phyloP scores from a whole-genome alignment of 2,888 invertebrate genomes.

The Hylaea fasciaria region DNA sequence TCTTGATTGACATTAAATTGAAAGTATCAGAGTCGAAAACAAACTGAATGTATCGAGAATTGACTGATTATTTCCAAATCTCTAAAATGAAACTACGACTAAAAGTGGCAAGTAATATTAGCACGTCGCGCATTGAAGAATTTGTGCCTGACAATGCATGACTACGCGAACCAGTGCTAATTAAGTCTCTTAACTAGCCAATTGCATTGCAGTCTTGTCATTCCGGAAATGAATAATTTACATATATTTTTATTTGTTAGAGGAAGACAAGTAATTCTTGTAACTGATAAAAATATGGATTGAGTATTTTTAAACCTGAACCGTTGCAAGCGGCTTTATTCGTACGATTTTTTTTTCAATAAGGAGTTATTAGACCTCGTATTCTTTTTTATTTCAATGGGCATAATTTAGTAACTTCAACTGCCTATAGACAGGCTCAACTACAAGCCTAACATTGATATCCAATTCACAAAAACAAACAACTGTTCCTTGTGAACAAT shows the following conservation, averaged over 20 bases:
- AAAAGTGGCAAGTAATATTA: constrained; percentile 9
- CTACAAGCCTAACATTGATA: not conserved
- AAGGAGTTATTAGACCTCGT: too few relatives aligned
- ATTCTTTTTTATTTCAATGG: too few relatives aligned
- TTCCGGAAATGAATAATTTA: constrained; percentile 40
- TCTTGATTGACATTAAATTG: too few relatives aligned
- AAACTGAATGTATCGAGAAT: not conserved
- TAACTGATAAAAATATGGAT: too few relatives aligned
- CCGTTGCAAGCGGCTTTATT: too few relatives aligned
- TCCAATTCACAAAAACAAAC: not conserved
- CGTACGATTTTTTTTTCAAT: too few relatives aligned
- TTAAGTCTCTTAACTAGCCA: constrained; percentile 41
- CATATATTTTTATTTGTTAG: constrained; percentile 9
- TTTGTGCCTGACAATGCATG: constrained; percentile 42
- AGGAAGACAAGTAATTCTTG: not conserved
- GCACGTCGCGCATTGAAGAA: constrained; percentile 23
- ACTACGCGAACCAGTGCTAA: constrained; percentile 46
- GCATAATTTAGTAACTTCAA: not conserved
- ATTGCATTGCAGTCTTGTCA: constrained; percentile 36
- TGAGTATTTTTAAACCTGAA: too few relatives aligned
- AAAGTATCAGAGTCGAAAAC: too few relatives aligned
- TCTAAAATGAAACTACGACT: constrained; percentile 9
- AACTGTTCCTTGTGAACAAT: not conserved
- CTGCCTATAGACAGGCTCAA: not conserved
- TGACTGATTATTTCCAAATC: not conserved